Evolutionary conservation across 1,140 invertebrate species (phyloP), one percentile per base, ranked within the genome.

Genomic region (Tetramorium simillimum): DNA sequence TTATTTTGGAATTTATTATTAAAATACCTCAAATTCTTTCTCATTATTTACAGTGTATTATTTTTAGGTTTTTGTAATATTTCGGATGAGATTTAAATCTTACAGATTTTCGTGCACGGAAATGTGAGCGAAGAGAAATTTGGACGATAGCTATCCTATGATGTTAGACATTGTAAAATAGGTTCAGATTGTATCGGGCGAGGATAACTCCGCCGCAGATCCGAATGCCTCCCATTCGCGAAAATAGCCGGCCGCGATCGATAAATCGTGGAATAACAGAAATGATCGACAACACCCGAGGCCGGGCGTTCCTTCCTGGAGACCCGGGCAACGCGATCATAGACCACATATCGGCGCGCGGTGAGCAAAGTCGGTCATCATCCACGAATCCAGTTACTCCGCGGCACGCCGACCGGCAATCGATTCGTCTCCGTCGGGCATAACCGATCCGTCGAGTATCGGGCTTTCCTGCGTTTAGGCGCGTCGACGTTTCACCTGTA

Each of bases 401-500:
- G 82, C 84, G 90, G 85, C 56, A 86, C 76, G 56, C 73, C 65
- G 88, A 67, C 58, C 86, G 72, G 87, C 92, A 92, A 93, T 94
- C 93, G 92, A 93, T 94, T 94, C 93, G 93, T 94, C 91, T 92
- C 91, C 91, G 92, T 93, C 90, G 89, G 90, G 90, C 92, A 92
- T 92, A 93, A 90, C 91, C 91, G 93, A 94, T 94, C 93, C 88
- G 85, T 80, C 86, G 92, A 92, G 91, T 93, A 91, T 90, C 75
- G 75, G 60, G 65, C 88, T 60, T 88, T 90, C 86, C 88, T 86
- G 88, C 65, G 70, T 90, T 90, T 90, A 88, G 89, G 69, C 89
- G 62, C 82, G 60, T 88, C 62, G 73, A 40, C 63, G 78, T 73
- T 89, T 88, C 89, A 90, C 87, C 84, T 85, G 87, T 67, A 80